Evolutionary conservation across 2,797 vertebrate species (phyloP).

Genomic region (Eidolon dupreanum): DNA sequence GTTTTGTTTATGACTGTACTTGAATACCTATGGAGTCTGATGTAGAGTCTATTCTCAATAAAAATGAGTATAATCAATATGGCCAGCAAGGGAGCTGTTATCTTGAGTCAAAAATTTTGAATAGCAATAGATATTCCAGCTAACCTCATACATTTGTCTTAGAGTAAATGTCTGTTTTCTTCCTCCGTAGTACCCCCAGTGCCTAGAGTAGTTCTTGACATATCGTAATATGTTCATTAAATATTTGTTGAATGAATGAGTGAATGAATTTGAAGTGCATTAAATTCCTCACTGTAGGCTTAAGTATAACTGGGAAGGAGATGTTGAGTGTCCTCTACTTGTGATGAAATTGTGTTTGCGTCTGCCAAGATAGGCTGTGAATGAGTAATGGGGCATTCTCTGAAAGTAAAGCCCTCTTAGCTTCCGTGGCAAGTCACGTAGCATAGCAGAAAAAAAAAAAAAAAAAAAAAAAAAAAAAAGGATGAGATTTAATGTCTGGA

Average conservation of each 20-base stretch:
- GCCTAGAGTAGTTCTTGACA: background rate
- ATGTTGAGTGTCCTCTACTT: background rate
- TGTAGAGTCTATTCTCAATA: background rate
- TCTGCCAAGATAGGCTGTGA: background rate
- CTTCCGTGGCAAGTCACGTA: background rate
- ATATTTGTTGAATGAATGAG: background rate
- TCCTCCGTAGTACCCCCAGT: background rate
- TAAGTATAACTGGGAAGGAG: background rate
- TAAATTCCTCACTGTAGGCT: background rate
- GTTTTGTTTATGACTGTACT: background rate
- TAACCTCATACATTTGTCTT: background rate
- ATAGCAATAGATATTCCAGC: background rate
- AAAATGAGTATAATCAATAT: background rate
- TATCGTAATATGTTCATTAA: background rate
- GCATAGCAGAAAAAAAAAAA: background rate
- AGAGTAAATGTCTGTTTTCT: background rate
- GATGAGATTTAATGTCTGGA: background rate
- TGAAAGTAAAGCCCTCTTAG: background rate
- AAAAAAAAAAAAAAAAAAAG: background rate
- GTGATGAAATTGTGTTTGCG: background rate
- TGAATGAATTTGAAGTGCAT: background rate
- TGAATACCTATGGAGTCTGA: background rate
- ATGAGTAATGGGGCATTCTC: background rate
- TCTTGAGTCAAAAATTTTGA: background rate
- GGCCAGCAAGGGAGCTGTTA: background rate